Evolutionary conservation across 2,797 vertebrate species (phyloP).

Genomic region (Moxostoma hubbsi): DNA sequence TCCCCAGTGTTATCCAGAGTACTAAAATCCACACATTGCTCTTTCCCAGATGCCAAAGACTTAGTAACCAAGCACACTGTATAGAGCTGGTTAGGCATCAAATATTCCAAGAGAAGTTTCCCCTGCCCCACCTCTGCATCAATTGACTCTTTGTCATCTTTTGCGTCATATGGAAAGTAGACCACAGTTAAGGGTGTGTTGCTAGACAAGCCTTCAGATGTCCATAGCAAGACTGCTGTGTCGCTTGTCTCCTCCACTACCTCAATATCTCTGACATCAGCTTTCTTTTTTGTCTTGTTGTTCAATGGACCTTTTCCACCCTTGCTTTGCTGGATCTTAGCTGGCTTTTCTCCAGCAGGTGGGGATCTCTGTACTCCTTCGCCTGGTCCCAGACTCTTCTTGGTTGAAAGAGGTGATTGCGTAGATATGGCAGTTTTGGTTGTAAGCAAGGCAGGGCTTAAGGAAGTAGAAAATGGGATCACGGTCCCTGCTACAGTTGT

Average conservation of each 20-base stretch:
- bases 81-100: slow-evolving; percentile 85
- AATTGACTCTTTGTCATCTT: slow-evolving; percentile 81
- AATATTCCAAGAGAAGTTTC: slow-evolving; percentile 85
- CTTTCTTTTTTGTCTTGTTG: slow-evolving; percentile 70
- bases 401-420: slow-evolving; percentile 40
- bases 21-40: slow-evolving; percentile 90
- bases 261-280: slow-evolving; percentile 78
- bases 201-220: slow-evolving; percentile 69
- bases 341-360: slow-evolving; percentile 61
- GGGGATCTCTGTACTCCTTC: slow-evolving; percentile 55
- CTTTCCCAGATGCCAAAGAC: slow-evolving; percentile 77
- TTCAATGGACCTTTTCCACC: slow-evolving; percentile 69
- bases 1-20: slow-evolving; percentile 73
- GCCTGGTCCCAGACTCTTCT: slow-evolving; percentile 35
- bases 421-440: slow-evolving; percentile 42
- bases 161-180: slow-evolving; percentile 88
- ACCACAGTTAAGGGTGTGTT: slow-evolving; percentile 81
- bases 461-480: slow-evolving; percentile 47
- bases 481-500: slow-evolving; percentile 50
- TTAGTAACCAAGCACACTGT: slow-evolving; percentile 89
- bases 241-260: slow-evolving; percentile 84
- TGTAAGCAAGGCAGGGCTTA: slow-evolving; percentile 32
- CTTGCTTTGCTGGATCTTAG: slow-evolving; percentile 55
- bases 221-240: slow-evolving; percentile 89
- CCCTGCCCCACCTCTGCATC: slow-evolving; percentile 82